phyloP scores from a whole-genome alignment of 1,140 invertebrate species.

The Harpegnathos saltator region DNA sequence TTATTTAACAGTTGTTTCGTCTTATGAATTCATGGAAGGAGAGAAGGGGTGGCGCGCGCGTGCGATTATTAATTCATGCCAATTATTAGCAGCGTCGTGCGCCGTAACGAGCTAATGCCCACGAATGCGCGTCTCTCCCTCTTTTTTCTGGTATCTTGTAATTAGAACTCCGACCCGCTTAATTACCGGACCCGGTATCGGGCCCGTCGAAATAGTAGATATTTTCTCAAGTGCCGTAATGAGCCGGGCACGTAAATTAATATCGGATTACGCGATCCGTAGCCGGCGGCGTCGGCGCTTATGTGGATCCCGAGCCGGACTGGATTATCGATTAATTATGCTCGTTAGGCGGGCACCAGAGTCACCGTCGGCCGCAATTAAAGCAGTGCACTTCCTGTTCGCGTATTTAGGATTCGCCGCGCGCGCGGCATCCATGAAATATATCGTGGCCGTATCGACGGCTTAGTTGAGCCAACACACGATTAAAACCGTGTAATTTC shows the following conservation, averaged over 20 bases:
- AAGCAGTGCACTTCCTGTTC: constrained; percentile 47
- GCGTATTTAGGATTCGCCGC: constrained; percentile 49
- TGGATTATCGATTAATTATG: constrained; percentile 63
- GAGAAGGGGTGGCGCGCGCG: background rate
- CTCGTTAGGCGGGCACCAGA: constrained; percentile 43
- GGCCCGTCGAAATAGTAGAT: constrained; percentile 38
- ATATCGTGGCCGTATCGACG: constrained; percentile 47
- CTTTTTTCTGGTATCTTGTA: constrained; percentile 40
- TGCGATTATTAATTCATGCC: constrained; percentile 47
- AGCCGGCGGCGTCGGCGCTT: constrained; percentile 17
- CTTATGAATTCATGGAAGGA: background rate
- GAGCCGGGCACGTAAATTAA: constrained; percentile 53
- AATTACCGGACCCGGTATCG: constrained; percentile 26
- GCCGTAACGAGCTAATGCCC: constrained; percentile 3
- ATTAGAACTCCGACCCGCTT: constrained; percentile 31
- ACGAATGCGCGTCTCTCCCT: background rate
- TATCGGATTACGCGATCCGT: constrained; percentile 49
- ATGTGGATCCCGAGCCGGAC: constrained; percentile 1
- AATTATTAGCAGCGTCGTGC: constrained; percentile 31
- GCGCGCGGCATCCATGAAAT: constrained; percentile 34
- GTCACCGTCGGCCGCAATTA: constrained; percentile 56
- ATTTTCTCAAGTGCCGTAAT: constrained; percentile 59
- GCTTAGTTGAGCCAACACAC: constrained; percentile 42
- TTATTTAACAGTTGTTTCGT: background rate
- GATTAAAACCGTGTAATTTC: constrained; percentile 57